A percentile compares a stretch with the other conserved stretches of the same genome.
phyloP scores from a whole-genome alignment of 2,113 vertebrate species.

The Caloenas nicobarica region DNA sequence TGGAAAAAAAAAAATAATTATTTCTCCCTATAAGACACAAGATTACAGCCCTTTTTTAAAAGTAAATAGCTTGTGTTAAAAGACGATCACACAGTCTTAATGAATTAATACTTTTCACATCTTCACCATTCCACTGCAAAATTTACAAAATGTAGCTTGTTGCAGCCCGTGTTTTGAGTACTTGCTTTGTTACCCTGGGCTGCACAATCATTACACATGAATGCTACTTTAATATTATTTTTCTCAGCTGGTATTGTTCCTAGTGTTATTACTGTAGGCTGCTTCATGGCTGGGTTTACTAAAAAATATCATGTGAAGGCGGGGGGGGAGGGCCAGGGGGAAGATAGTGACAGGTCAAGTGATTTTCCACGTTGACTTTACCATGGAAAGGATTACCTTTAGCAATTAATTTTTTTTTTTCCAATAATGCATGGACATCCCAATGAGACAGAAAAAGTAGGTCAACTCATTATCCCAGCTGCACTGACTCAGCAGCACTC shows the following conservation, averaged over 20 bases:
- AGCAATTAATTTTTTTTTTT: slow-evolving; percentile 52
- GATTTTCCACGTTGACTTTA: slow-evolving; percentile 48
- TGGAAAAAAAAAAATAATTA: neutral
- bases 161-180: neutral
- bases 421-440: slow-evolving; percentile 8
- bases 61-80: neutral
- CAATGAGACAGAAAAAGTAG: slow-evolving; percentile 55
- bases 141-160: neutral
- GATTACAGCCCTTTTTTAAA: neutral
- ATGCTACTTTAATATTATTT: neutral
- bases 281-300: neutral
- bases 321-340: neutral
- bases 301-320: neutral
- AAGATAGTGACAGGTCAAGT: neutral
- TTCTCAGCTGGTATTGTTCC: slow-evolving; percentile 5
- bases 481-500: slow-evolving; percentile 65
- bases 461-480: slow-evolving; percentile 47
- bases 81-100: neutral
- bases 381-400: slow-evolving; percentile 23
- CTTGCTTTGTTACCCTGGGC: slow-evolving; percentile 18
- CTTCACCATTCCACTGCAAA: neutral
- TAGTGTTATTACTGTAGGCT: neutral
- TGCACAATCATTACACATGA: neutral
- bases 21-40: neutral
- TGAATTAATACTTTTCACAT: neutral